Evolutionary conservation across 35 echinoderm and acorn worm species (phyloP), one percentile per base, ranked within the genome.

Genomic region (Lytechinus variegatus): DNA sequence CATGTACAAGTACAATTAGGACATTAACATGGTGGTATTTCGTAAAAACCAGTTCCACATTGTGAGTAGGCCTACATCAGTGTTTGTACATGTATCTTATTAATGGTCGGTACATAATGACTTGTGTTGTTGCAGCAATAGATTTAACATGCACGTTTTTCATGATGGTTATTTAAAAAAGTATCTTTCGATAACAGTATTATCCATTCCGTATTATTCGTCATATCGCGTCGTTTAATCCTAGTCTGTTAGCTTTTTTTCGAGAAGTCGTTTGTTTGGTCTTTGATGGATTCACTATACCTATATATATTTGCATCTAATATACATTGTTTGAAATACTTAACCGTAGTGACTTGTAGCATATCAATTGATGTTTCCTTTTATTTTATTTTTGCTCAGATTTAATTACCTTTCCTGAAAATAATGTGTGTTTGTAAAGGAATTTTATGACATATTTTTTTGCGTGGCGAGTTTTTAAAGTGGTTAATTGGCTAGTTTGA

Each of bases 161-260:
- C 52, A 90, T 90, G 29, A 52, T 44, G 28, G 13, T 51, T 90
- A 90, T 90, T 90, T 90, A 90, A 90, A 44, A 44, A 88, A 79
- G 66, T 79, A 52, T 90, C 88, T 90, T 90, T 90, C 88, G n/a
- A 52, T 90, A 90, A 90, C 88, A 90, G 88, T 90, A 90, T 90
- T 90, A 90, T n/a, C 52, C 88, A 90, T 90, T 90, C 88, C 88
- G 12, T 90, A 54, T 90, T 9, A 44, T n/a, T 79, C 66, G 66
- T 79, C 66, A 24, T 16, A 24, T 14, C 19, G 66, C 19, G 66
- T n/a, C 14, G 66, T 79, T 24, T 14, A 79, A 79, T 79, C 66
- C 3, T 79, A 79, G 66, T 24, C 24, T 24, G 66, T 24, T 79
- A 79, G 66, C 66, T 79, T 79, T 16, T 79, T 7, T 79, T 7